phyloP scores from a whole-genome alignment of 2,113 vertebrate species.

The Arenaria interpres region DNA sequence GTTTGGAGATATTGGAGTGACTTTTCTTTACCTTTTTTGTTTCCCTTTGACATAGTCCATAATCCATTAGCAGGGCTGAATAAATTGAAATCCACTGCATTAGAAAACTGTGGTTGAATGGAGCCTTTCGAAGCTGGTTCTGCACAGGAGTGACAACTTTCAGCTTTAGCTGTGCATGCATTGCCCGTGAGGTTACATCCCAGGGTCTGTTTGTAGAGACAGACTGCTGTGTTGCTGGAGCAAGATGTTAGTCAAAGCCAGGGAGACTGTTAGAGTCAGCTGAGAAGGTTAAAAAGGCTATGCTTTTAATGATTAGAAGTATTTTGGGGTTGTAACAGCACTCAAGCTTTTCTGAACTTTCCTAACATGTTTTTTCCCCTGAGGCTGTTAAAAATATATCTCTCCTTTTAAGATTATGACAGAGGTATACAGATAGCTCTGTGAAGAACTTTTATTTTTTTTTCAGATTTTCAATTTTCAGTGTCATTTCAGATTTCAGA shows the following conservation, averaged over 20 bases:
- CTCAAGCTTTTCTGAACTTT: constrained; percentile 46
- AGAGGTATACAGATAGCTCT: constrained; percentile 56
- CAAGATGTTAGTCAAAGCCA: background rate
- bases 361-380: constrained; percentile 35
- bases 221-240: background rate
- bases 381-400: constrained; percentile 41
- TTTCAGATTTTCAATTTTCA: background rate
- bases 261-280: background rate
- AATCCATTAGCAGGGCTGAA: background rate
- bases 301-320: constrained; percentile 33
- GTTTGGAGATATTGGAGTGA: background rate
- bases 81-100: background rate
- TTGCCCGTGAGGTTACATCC: background rate
- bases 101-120: background rate
- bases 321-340: constrained; percentile 2
- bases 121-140: background rate
- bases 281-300: constrained; percentile 8
- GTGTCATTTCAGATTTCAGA: constrained; percentile 45
- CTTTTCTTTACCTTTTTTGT: background rate
- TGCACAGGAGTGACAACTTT: background rate
- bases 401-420: constrained; percentile 34
- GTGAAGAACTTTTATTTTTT: background rate
- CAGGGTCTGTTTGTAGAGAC: background rate
- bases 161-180: fast-evolving
- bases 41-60: background rate